Evolutionary conservation across 2,797 vertebrate genomes (phyloP).

Genomic region (Esox lucius): DNA sequence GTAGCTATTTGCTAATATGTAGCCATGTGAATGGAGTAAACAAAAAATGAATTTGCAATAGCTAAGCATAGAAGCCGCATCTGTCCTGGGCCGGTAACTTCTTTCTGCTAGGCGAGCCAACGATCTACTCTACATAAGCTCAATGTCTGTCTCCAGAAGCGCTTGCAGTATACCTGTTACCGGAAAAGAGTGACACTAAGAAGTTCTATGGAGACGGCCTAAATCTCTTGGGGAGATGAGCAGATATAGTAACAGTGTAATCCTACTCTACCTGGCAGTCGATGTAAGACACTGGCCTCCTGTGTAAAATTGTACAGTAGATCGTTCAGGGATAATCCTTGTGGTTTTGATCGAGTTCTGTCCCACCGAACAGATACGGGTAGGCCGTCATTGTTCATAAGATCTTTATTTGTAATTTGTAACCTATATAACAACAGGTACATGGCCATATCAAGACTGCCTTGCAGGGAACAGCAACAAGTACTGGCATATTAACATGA

Average conservation of each 20-base stretch:
- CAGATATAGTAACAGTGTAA: constrained; percentile 59
- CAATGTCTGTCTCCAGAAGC: constrained; percentile 6
- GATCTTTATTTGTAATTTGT: not conserved
- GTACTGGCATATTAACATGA: not conserved
- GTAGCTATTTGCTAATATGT: not conserved
- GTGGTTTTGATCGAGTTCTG: not conserved
- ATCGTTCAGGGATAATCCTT: constrained; percentile 22
- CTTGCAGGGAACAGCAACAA: not conserved
- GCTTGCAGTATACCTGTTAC: constrained; percentile 44
- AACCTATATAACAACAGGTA: not conserved
- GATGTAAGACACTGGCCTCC: constrained; percentile 18
- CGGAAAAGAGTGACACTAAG: constrained; percentile 44
- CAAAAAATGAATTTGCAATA: not conserved
- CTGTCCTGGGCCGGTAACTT: not conserved
- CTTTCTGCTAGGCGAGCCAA: not conserved
- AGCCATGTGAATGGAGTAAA: not conserved
- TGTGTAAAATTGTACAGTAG: constrained; percentile 31
- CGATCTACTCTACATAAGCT: not conserved
- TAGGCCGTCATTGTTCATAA: not conserved
- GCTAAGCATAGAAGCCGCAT: not conserved
- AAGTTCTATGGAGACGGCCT: constrained; percentile 39
- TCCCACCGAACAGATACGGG: not conserved
- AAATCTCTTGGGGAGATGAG: constrained; percentile 15
- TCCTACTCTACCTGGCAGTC: constrained; percentile 55
- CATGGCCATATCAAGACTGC: not conserved